Base-by-base conservation (phyloP, 2,888 invertebrate genomes). In the Teinopalpus imperialis region DNA sequence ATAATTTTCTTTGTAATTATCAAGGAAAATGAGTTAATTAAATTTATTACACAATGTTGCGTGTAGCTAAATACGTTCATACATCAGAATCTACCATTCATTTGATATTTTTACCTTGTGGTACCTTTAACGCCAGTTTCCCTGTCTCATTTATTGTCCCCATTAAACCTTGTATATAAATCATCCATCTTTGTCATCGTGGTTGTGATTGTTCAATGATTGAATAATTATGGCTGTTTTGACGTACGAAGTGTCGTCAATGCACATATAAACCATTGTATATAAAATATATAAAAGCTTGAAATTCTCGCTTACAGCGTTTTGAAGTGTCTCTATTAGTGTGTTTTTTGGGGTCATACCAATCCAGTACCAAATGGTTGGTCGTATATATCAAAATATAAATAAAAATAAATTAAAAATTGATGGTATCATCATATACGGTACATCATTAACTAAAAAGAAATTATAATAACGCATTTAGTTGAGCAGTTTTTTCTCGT, bases 21-120 rank as follows among this genome's bases (percentile, higher is more conserved):
- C 10, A 18, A 24, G 29, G 4, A 44, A 24, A 10, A 44, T 32
- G 30, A 24, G 13, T 37, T 18, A 44, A 44, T 24, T 44, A 24
- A 24, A n/a, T 24, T 26, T 7, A 18, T 39, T 26, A 20, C 18
- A 16, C 24, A 20, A 44, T n/a, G 9, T 39, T 39, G 44, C 44
- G 37, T 44, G 37, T 26, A 30, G n/a, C 12, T 44, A 34, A 30
- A 43, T 36, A 36, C 13, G 6, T 24, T 26, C 8, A 8, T 16
- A 30, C 7, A 18, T n/a, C 18, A 18, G 5, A 8, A 18, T 26
- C 1, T 2, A 20, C 10, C 9, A 10, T 40, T 40, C 9, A 23
- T 23, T 32, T 10, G 8, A 24, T 32, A 16, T 14, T 27, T 18
- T 18, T 27, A 8, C 5, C 6, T n/a, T 14, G 13, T 13, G 2